Evolutionary conservation across 2,888 invertebrate genomes (phyloP), one percentile per base, ranked within the genome.

Genomic region (Macropis europaea): DNA sequence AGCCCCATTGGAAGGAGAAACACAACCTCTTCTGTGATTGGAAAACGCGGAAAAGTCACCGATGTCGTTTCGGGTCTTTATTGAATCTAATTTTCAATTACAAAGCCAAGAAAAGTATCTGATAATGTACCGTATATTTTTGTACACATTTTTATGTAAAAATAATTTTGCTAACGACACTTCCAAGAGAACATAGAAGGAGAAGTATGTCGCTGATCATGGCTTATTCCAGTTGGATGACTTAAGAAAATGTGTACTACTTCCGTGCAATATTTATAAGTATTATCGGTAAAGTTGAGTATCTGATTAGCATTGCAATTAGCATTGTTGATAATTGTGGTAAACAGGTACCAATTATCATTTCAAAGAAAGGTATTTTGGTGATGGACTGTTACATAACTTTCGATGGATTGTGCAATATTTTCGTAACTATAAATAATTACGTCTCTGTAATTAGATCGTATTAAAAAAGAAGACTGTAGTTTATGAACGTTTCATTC

Each of bases 31-130:
- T 72, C 85, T 3, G 64, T 81, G 30, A 75, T 81, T 69, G 79
- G 79, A 38, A 88, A 86, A 54, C 84, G 87, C 15, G 87, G 86
- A 22, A 90, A 90, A 77, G 90, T 90, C 32, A 90, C 90, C 4
- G 90, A 90, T 34, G 77, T 90, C 40, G 69, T 89, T 19, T 90
- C 90, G 0, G 90, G 90, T 1, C 82, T 90, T 19, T 90, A 90
- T 62, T 90, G 66, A 87, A 57, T 7, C 11, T 22, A 40, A 45
- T 28, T 3, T 22, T 32, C 13, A 28, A 11, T n/a, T 47, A 43
- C 3, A 9, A n/a, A n/a, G n/a, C n/a, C n/a, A n/a, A 15, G 2
- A 19, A 47, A n/a, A 6, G 30, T 15, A 17, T 15, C 5, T 24
- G 1, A 50, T 24, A n/a, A 24, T 38, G 9, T 38, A n/a, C 17